Evolutionary conservation across 2,888 invertebrate genomes (phyloP).

Genomic region (Drosophila bunnanda): DNA sequence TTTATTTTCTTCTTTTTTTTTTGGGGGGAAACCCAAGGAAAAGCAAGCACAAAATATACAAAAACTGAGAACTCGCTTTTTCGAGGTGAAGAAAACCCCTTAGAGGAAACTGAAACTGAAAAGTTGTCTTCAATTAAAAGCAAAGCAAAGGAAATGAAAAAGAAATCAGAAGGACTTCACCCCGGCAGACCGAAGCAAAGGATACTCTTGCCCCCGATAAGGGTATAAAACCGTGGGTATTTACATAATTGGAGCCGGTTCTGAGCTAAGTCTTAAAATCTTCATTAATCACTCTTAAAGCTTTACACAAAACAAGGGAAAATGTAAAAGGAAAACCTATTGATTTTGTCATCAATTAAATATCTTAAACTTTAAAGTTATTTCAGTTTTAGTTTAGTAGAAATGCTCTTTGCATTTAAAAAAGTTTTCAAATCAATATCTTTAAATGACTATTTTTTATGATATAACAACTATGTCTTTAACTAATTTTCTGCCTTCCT

Average conservation of each 20-base stretch:
- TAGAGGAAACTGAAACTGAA: slow-evolving; percentile 7
- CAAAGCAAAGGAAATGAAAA: not conserved
- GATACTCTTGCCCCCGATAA: slow-evolving; percentile 24
- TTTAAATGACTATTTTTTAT: too few relatives aligned
- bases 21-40: not conserved
- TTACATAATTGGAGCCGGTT: not conserved
- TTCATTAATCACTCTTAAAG: not conserved
- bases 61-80: slow-evolving; percentile 10
- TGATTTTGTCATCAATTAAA: not conserved
- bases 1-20: not conserved
- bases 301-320: too few relatives aligned
- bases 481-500: too few relatives aligned
- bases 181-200: slow-evolving; percentile 30
- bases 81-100: not conserved
- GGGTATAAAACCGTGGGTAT: not conserved
- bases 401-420: not conserved
- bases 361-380: not conserved
- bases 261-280: not conserved
- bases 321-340: not conserved
- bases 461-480: too few relatives aligned
- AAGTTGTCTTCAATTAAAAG: slow-evolving; percentile 34
- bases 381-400: not conserved
- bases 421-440: too few relatives aligned
- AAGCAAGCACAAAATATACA: not conserved
- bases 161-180: not conserved